These are phyloP conservation scores for Monopis laevigella DNA, from an alignment of 2,888 invertebrate species.

Conservation along the genomic window DNA sequence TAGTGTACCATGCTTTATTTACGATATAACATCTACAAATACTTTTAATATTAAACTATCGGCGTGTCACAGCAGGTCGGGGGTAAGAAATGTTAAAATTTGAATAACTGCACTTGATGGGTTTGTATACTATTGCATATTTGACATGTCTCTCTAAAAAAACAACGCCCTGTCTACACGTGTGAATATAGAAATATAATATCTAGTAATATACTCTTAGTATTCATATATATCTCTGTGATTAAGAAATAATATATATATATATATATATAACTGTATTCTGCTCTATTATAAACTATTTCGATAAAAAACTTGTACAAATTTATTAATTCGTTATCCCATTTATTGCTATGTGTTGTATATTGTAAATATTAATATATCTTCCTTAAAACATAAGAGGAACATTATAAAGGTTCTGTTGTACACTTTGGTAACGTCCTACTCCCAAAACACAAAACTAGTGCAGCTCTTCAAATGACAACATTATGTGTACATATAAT, in stretches of 20 bases:
- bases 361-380: slow-evolving; percentile 64
- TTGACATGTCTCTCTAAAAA: slow-evolving; percentile 42
- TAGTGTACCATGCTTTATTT: slow-evolving; percentile 24
- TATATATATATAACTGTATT: not conserved
- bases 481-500: slow-evolving; percentile 45
- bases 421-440: slow-evolving; percentile 59
- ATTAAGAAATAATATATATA: slow-evolving; percentile 66
- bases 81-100: slow-evolving; percentile 61
- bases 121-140: slow-evolving; percentile 46
- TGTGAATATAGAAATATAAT: slow-evolving; percentile 67
- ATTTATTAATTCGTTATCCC: slow-evolving; percentile 56
- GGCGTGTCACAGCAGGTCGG: slow-evolving; percentile 56
- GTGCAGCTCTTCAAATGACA: slow-evolving; percentile 68
- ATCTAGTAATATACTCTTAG: slow-evolving; percentile 57
- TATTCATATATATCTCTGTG: slow-evolving; percentile 31
- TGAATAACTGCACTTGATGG: slow-evolving; percentile 66
- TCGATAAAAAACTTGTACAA: slow-evolving; percentile 64
- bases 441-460: slow-evolving; percentile 49
- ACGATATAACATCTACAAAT: not conserved
- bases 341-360: slow-evolving; percentile 62
- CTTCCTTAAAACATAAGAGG: slow-evolving; percentile 68
- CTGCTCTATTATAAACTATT: slow-evolving; percentile 50
- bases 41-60: slow-evolving; percentile 18
- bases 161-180: slow-evolving; percentile 52
- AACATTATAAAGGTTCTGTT: slow-evolving; percentile 65